Base-by-base conservation (phyloP, 2,113 vertebrate species). In the Myrmecophaga tridactyla region DNA sequence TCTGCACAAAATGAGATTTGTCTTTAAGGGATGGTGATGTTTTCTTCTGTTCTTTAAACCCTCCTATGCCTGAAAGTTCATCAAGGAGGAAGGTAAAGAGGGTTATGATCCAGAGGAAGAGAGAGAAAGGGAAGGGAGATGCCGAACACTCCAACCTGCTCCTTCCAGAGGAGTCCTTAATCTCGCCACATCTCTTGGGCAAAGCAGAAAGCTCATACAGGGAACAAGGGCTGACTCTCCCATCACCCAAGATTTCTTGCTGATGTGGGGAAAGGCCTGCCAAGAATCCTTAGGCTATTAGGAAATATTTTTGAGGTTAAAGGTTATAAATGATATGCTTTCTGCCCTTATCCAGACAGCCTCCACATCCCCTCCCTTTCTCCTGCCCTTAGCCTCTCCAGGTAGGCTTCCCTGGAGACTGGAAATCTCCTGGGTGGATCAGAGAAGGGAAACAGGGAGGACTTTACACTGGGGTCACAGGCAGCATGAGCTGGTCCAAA, bases 201-300 rank as follows among this genome's bases (percentile, higher is more conserved):
- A 96, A 96, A 98, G 87, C 94, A 95, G 87, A 96, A 98, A 97
- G 72, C 83, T 90, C 86, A 78, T 84, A 96, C 96, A 97, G 96
- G 84, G 98, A 97, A 97, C 97, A 98, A 98, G 98, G 98, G 98
- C 98, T 98, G 95, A 75, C 82, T 96, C 86, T 97, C 95, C 46
- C 65, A 86, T 97, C 97, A 94, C 97, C 87, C 95, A 96, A 94
- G 96, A 86, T 98, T 98, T 98, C 98, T 97, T 98, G 98, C 98
- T 98, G 97, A 98, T 97, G 31, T 90, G 70, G 0, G 14, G 83
- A 96, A 98, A 98, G 97, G 70, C 87, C 95, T 97, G 98, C 98
- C 98, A 98, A 97, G 96, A 98, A 97, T 96, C 93, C 97, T 97
- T 90, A 96, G 97, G 97, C 97, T 96, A 96, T 97, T 96, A 98